These are phyloP conservation scores for Euclidia mi DNA, from an alignment of 2,888 invertebrate genomes.

Conservation along the genomic window DNA sequence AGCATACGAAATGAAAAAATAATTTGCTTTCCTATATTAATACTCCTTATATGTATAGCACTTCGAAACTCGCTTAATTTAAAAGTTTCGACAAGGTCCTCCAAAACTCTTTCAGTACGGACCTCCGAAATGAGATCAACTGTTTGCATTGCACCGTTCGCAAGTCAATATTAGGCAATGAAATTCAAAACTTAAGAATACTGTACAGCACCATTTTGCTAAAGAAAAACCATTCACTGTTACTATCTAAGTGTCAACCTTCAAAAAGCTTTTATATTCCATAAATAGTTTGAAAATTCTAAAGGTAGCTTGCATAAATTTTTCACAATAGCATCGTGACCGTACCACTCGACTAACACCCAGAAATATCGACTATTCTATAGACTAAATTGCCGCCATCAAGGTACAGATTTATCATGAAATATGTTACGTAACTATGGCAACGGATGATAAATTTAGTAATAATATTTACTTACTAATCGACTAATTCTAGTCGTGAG, in stretches of 20 bases:
- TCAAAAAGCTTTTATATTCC: conserved; percentile 63
- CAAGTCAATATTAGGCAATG: conserved; percentile 45
- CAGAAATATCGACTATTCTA: conserved; percentile 31
- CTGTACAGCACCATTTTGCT: conserved; percentile 36
- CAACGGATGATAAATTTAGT: background rate
- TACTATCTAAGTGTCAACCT: conserved; percentile 59
- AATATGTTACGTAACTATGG: background rate
- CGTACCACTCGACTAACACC: conserved; percentile 26
- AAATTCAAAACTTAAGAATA: conserved; percentile 49
- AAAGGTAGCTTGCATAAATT: conserved; percentile 56
- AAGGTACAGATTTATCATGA: background rate
- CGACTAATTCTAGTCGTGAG: conserved; percentile 37
- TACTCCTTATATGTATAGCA: no score
- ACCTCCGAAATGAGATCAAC: background rate
- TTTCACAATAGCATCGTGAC: conserved; percentile 60
- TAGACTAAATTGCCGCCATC: conserved; percentile 8
- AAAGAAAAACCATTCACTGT: conserved; percentile 54
- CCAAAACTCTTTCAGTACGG: background rate
- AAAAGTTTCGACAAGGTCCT: background rate
- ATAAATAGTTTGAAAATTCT: conserved; percentile 66
- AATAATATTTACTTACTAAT: conserved; percentile 9
- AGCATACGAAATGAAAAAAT: no score
- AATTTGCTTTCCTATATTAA: no score
- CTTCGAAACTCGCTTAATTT: no score
- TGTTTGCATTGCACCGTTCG: conserved; percentile 3